phyloP scores from a whole-genome alignment of 2,888 invertebrate genomes.

The Clivina fossor region DNA sequence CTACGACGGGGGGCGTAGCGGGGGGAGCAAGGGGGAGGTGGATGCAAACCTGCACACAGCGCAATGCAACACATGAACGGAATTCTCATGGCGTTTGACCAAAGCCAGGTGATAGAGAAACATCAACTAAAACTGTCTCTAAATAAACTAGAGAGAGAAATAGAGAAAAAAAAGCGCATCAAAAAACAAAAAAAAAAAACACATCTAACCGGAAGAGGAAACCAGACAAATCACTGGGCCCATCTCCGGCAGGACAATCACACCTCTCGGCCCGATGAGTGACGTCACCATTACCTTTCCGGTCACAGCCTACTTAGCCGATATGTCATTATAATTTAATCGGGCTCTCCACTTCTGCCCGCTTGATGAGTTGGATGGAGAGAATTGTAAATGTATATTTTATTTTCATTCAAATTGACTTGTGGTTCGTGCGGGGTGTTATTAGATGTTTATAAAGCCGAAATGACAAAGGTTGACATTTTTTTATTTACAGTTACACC shows the following conservation, averaged over 20 bases:
- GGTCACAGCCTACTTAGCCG: slow-evolving; percentile 28
- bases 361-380: not conserved
- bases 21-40: too few relatives aligned
- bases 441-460: not conserved
- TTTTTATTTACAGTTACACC: slow-evolving; percentile 29
- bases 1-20: too few relatives aligned
- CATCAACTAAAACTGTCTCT: too few relatives aligned
- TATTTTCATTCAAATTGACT: slow-evolving; percentile 22
- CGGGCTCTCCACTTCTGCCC: slow-evolving; percentile 2
- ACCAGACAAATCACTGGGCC: slow-evolving; percentile 33
- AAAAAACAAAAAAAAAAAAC: too few relatives aligned
- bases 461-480: slow-evolving; percentile 26
- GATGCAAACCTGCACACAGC: too few relatives aligned
- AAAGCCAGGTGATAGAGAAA: too few relatives aligned
- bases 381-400: not conserved
- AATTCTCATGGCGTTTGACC: too few relatives aligned
- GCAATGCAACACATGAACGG: too few relatives aligned
- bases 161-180: too few relatives aligned
- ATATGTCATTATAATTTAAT: slow-evolving; percentile 7
- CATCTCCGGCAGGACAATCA: slow-evolving; percentile 35
- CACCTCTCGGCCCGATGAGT: slow-evolving; percentile 26
- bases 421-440: not conserved
- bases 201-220: slow-evolving; percentile 35
- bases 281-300: slow-evolving; percentile 31
- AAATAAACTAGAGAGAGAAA: too few relatives aligned